Base-by-base conservation (phyloP, 1,140 invertebrate species). In the Heliconius congener region DNA sequence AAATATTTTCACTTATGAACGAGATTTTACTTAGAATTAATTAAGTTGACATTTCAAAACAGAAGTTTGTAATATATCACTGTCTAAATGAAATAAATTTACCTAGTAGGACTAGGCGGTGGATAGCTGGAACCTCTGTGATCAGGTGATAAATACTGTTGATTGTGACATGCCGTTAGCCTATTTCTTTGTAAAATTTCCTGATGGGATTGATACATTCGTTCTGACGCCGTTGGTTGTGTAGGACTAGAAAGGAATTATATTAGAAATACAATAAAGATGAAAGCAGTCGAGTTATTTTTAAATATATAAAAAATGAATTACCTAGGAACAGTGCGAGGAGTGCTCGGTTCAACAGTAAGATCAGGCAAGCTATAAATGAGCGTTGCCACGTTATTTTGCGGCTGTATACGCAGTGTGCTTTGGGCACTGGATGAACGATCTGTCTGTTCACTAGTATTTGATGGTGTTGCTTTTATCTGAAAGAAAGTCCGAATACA, bases 341-440 rank as follows among this genome's bases (percentile, higher is more conserved):
- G 60, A 60, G 85, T 85, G 42, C 85, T 80, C 0, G 85, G 84
- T 60, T 88, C 89, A 11, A 91, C 71, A 57, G 88, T 92, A 8
- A 95, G 85, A 79, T 92, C 94, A 9, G 95, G 86, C 72, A 95
- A 87, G 77, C 93, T 95, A 57, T 94, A 90, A 55, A 95, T 95
- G 0, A 94, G 91, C n/a, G 92, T 83, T 42, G 80, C 91, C 73
- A 95, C 95, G 80, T 95, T 96, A 18, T 95, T 91, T 46, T 96
- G 96, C 9, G 97, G 96, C 87, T 97, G 96, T 55, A 98, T 97
- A 19, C 96, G 96, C 71, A 98, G 92, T 0, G 97, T 97, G 85
- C 97, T 98, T 9, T 84, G 85, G 6, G 83, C 79, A n/a, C 77
- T 77, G 42, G 80, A 78, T 30, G 77, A 71, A 19, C 70, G 70